Base-by-base conservation (phyloP, 2,113 vertebrate species). In the Scomber colias region DNA sequence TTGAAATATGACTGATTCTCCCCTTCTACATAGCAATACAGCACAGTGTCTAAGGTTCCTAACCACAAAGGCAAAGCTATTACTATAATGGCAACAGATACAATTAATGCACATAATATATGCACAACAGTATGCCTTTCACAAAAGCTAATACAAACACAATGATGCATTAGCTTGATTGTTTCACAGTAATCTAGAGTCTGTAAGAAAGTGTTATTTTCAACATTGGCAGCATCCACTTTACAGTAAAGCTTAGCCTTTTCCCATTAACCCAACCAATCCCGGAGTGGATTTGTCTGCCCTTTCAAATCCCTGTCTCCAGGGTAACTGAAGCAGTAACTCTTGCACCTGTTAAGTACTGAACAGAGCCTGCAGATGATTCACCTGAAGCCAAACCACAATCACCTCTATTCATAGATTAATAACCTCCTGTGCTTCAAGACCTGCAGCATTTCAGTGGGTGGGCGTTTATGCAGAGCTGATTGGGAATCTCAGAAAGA, bases 281-380 rank as follows among this genome's bases (percentile, higher is more conserved):
- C 68, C 62, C 64, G 57, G 27, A 70, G 40, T 3, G 0, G 45
- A 45, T 81, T 82, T 1, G 24, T 80, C 72, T 87, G 77, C 74
- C 88, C 84, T 90, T 90, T 90, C 31, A 75, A 86, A 89, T 40
- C 16, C 9, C 87, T 62, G 90, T 93, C 92, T 92, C 91, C 90
- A 90, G 82, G 90, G 92, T 70, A 91, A 90, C 90, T 56, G 72
- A 65, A 70, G 73, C 78, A 69, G 65, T 75, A 75, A 80, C 66
- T 83, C 70, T 63, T 63, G 57, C 82, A 90, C 82, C 78, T 84
- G 82, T 85, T 86, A 85, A 75, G 83, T 66, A 79, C 79, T 73
- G 71, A 81, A 74, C 64, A 67, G 54, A 56, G 61, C 71, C 51
- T 77, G 72, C 69, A 67, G 77, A 84, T 69, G 78, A 90, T 83